Conservation (phyloP, 2,888 invertebrate genomes). For the Agriotes lineatus region DNA sequence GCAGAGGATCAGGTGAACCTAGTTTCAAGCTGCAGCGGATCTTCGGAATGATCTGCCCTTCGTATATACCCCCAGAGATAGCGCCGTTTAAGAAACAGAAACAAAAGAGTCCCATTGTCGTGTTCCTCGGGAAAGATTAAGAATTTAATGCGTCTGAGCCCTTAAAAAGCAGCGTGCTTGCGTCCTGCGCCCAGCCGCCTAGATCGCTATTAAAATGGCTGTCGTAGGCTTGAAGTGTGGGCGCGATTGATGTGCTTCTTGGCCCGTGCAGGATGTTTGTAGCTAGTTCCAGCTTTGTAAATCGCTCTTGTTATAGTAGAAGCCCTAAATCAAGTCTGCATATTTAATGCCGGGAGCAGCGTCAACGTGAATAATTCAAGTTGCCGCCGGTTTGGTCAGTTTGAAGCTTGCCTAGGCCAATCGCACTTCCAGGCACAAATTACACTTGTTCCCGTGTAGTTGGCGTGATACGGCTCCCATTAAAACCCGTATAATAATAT, state of each 20-base stretch:
- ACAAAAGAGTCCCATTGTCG: background rate
- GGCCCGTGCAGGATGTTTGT: background rate
- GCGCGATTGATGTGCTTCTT: background rate
- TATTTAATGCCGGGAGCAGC: conserved; percentile 31
- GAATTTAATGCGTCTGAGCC: background rate
- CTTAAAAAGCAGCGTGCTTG: background rate
- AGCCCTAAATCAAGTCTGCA: conserved; percentile 33
- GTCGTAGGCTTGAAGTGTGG: background rate
- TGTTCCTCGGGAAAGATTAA: conserved; percentile 4
- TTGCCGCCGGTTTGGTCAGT: conserved; percentile 27
- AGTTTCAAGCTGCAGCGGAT: background rate
- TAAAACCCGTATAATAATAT: too few relatives aligned
- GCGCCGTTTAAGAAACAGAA: conserved; percentile 1
- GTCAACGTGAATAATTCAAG: conserved; percentile 34
- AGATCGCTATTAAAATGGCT: background rate
- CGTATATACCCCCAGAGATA: too few relatives aligned
- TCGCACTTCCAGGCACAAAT: conserved; percentile 23
- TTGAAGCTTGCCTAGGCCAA: conserved; percentile 16
- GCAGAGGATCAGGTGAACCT: conserved; percentile 20
- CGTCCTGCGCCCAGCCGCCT: background rate
- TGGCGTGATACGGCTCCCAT: too few relatives aligned
- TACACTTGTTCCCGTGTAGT: background rate
- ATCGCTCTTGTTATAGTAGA: conserved; percentile 22
- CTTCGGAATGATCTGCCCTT: conserved; percentile 1
- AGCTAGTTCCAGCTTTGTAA: conserved; percentile 10